These are phyloP conservation scores for Psammodynastes pulverulentus DNA, from an alignment of 2,113 vertebrate genomes.

Conservation along the genomic window DNA sequence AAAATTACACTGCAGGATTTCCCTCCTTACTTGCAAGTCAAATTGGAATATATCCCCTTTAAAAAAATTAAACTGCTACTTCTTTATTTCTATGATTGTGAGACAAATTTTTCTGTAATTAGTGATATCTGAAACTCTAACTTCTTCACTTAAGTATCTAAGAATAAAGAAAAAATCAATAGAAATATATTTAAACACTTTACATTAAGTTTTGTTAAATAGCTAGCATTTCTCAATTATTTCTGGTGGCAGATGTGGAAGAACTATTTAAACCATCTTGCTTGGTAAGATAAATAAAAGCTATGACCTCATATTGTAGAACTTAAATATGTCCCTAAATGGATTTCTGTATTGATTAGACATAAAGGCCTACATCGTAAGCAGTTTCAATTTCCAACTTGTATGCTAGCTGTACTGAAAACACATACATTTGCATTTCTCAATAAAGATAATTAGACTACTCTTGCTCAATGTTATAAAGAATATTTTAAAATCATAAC, in stretches of 20 bases:
- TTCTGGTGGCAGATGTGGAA: not conserved
- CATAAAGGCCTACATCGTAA: not conserved
- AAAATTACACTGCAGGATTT: no score
- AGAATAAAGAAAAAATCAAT: not conserved
- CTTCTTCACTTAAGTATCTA: not conserved
- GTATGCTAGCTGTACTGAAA: not conserved
- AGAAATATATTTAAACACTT: not conserved
- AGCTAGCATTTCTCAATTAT: not conserved
- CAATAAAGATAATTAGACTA: not conserved
- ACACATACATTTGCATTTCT: not conserved
- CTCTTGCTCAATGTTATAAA: not conserved
- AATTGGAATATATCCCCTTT: not conserved
- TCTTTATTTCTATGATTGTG: not conserved
- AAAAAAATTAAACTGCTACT: not conserved
- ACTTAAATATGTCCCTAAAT: not conserved
- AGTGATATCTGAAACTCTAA: not conserved
- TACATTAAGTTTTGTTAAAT: not conserved
- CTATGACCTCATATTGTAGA: not conserved
- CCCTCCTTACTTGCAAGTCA: not conserved
- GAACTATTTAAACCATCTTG: not conserved
- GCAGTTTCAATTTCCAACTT: not conserved
- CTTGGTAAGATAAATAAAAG: not conserved
- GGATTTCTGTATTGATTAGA: not conserved
- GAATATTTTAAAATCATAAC: not conserved
- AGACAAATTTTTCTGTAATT: not conserved